Percentiles rank a stretch among this genome's conserved stretches.
Conservation (phyloP, 2,888 invertebrate genomes). For the Caenorhabditis imperialis region DNA sequence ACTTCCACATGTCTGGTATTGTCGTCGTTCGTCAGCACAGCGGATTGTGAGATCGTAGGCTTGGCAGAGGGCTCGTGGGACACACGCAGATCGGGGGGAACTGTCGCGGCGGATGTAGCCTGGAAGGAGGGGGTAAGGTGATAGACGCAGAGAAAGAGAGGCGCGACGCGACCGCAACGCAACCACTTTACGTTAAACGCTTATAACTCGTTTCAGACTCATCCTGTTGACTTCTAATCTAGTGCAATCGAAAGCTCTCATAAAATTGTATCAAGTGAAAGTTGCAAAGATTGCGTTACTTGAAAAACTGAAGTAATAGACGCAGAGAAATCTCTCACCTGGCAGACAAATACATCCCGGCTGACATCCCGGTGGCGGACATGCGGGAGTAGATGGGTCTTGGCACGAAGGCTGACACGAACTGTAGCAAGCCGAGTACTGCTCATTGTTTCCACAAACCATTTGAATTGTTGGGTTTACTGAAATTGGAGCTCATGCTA, state of each 20-base stretch:
- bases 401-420: slow-evolving; percentile 66
- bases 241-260: no score
- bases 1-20: slow-evolving; percentile 67
- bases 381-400: slow-evolving; percentile 61
- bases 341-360: slow-evolving; percentile 67
- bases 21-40: slow-evolving; percentile 62
- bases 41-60: slow-evolving; percentile 62
- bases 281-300: no score
- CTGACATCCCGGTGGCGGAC: slow-evolving; percentile 59
- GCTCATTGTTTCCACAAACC: slow-evolving; percentile 60
- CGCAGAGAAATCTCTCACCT: no score
- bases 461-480: slow-evolving; percentile 54
- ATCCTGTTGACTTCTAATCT: no score
- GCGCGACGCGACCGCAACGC: no score
- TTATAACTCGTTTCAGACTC: no score
- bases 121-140: no score
- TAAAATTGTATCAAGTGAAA: no score
- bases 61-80: slow-evolving; percentile 58
- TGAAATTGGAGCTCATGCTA: slow-evolving; percentile 32
- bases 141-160: no score
- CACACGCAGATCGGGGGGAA: slow-evolving; percentile 59
- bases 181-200: no score
- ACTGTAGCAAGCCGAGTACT: slow-evolving; percentile 60
- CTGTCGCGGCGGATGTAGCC: slow-evolving; percentile 64
- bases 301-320: no score